Evolutionary conservation across 2,797 vertebrate species (phyloP).

Genomic region (Ambastaia sidthimunki): DNA sequence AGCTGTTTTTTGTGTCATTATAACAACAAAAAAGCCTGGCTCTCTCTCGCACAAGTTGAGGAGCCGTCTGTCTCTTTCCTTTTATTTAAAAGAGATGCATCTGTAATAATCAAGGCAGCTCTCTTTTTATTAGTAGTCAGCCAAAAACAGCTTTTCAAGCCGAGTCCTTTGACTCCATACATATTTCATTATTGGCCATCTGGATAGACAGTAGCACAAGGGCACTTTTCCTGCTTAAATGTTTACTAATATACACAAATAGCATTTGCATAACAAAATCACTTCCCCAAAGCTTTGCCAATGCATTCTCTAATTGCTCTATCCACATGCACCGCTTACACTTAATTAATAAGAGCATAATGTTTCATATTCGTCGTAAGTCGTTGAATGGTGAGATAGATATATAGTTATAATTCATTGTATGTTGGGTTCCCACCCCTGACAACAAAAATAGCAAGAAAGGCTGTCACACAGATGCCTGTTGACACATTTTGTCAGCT

Average conservation of each 20-base stretch:
- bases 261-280: slow-evolving; percentile 41
- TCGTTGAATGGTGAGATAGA: neutral
- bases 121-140: slow-evolving; percentile 47
- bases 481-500: slow-evolving; percentile 68
- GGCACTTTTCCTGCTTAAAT: slow-evolving; percentile 49
- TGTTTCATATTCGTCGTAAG: neutral
- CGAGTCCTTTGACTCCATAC: slow-evolving; percentile 56
- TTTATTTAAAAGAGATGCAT: slow-evolving; percentile 56
- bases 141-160: slow-evolving; percentile 43
- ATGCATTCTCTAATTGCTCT: slow-evolving; percentile 8
- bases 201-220: slow-evolving; percentile 58
- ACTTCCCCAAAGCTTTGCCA: neutral
- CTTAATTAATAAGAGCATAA: slow-evolving; percentile 13
- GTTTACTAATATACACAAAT: slow-evolving; percentile 56
- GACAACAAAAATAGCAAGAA: slow-evolving; percentile 38
- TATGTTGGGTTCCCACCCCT: neutral
- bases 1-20: slow-evolving; percentile 68
- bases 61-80: slow-evolving; percentile 54
- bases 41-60: slow-evolving; percentile 53
- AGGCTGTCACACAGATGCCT: slow-evolving; percentile 60
- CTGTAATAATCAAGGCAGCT: slow-evolving; percentile 50
- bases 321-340: slow-evolving; percentile 12
- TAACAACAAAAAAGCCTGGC: slow-evolving; percentile 58
- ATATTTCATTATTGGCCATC: slow-evolving; percentile 61
- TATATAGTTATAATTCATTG: neutral